Base-by-base conservation (phyloP, 1,140 invertebrate genomes). In the Calosoma granatense region DNA sequence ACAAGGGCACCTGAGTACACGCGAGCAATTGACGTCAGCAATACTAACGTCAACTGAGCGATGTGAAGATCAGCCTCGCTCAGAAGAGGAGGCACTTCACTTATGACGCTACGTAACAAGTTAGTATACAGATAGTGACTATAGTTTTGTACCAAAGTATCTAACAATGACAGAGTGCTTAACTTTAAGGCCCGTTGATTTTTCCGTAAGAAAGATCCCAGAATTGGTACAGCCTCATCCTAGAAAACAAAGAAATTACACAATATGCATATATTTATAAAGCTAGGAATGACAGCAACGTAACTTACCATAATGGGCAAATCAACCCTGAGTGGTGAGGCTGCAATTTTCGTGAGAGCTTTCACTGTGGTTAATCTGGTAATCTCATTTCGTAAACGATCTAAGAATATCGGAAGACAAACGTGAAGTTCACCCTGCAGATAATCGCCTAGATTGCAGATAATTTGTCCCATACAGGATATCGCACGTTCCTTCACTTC, bases 401-500 rank as follows among this genome's bases (percentile, higher is more conserved):
- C 95, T 66, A 98, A 75, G 65, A 98, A 94, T 65, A 98, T 89
- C 1, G 94, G 93, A 57, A 98, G 75, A 73, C 93, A 97, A 11
- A 82, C 80, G 1, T 80, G 80, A 39, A 97, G 75, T 70, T 97
- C 90, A 51, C 75, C 58, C 64, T 81, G 74, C 39, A 92, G 70
- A 65, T 81, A 81, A 71, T 97, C 93, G 6, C 94, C 94, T 57
- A 97, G 83, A 69, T 94, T 90, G 58, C 88, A 87, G 22, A 98
- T 84, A 41, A 97, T 90, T 72, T 96, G 93, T 20, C 93, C 94
- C 89, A 97, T 97, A 65, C 94, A 95, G 1, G 94, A 89, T 57
- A 98, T 98, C 2, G 96, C 94, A 57, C 94, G 80, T 69, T 98
- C 96, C 70, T 98, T 98, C 0, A 98, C 95, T 78, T 98, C 95